phyloP scores from a whole-genome alignment of 2,797 vertebrate genomes.

The Bucorvus abyssinicus region DNA sequence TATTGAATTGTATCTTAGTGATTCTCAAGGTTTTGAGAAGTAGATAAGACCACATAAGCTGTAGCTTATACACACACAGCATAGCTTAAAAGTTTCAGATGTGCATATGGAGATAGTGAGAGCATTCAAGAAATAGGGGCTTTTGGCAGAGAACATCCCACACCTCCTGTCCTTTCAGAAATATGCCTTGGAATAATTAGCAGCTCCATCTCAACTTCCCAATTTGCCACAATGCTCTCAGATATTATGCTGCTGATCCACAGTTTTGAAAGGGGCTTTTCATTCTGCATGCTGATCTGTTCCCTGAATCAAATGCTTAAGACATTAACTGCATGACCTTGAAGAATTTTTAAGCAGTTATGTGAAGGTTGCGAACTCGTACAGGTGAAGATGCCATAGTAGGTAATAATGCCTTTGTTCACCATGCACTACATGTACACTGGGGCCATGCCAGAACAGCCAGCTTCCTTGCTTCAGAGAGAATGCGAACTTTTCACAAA shows the following conservation, averaged over 20 bases:
- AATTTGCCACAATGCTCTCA: constrained; percentile 68
- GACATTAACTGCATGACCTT: constrained; percentile 40
- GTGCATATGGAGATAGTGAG: constrained; percentile 67
- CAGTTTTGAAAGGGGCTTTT: constrained; percentile 48
- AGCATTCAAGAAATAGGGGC: constrained; percentile 64
- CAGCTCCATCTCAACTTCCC: constrained; percentile 70
- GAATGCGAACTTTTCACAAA: constrained; percentile 19
- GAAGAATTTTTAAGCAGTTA: constrained; percentile 1
- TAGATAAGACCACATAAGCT: constrained; percentile 58
- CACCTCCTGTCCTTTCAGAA: constrained; percentile 70
- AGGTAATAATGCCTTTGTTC: neutral
- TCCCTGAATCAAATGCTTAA: constrained; percentile 30
- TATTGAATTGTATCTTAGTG: constrained; percentile 33
- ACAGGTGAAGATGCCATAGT: neutral
- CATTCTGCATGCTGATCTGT: constrained; percentile 43
- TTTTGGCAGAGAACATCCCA: constrained; percentile 66
- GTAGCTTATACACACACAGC: constrained; percentile 42
- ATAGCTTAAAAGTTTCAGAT: constrained; percentile 65
- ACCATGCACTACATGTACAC: neutral
- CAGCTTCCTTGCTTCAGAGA: neutral
- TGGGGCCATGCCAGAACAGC: neutral
- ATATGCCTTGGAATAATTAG: constrained; percentile 70
- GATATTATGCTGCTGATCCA: constrained; percentile 67
- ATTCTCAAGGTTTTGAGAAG: constrained; percentile 49
- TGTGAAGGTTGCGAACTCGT: neutral